phyloP scores from a whole-genome alignment of 2,888 invertebrate species.

The Thera obeliscata region DNA sequence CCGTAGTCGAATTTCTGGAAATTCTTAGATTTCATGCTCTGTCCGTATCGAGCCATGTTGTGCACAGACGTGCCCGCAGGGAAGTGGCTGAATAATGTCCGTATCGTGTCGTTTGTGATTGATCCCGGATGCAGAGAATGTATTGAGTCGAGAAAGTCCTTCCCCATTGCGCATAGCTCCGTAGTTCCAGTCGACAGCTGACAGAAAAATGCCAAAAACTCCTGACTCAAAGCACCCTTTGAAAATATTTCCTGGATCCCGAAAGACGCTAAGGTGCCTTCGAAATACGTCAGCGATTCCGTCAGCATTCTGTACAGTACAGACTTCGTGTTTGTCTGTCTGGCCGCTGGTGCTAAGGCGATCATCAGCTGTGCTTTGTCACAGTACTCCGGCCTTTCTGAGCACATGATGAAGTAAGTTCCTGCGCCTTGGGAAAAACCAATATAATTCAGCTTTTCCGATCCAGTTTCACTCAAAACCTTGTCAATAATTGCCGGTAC shows the following conservation, averaged over 20 bases:
- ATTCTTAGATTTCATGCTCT: constrained; percentile 50
- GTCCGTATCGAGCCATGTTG: constrained; percentile 66
- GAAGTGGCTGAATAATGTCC: constrained; percentile 58
- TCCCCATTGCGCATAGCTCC: constrained; percentile 47
- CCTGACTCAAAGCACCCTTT: constrained; percentile 57
- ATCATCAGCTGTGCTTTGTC: constrained; percentile 85
- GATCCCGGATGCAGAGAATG: constrained; percentile 58
- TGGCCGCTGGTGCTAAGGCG: constrained; percentile 86
- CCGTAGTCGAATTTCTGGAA: constrained; percentile 71
- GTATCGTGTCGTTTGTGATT: constrained; percentile 55
- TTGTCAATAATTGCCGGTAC: constrained; percentile 86
- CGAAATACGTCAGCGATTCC: constrained; percentile 41
- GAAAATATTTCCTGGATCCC: constrained; percentile 60
- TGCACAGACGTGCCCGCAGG: constrained; percentile 64
- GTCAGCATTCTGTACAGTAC: constrained; percentile 44
- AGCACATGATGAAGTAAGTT: constrained; percentile 86
- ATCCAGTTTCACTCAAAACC: constrained; percentile 55
- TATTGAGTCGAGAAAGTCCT: constrained; percentile 52
- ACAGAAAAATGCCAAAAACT: constrained; percentile 61
- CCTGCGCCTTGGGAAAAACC: constrained; percentile 92
- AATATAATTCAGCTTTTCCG: constrained; percentile 70
- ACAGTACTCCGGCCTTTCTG: constrained; percentile 86
- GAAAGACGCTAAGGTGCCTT: constrained; percentile 42
- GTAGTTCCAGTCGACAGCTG: constrained; percentile 51
- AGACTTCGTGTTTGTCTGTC: constrained; percentile 72